Conservation (phyloP, 2,888 invertebrate genomes). For the Ormyrus rosae region DNA sequence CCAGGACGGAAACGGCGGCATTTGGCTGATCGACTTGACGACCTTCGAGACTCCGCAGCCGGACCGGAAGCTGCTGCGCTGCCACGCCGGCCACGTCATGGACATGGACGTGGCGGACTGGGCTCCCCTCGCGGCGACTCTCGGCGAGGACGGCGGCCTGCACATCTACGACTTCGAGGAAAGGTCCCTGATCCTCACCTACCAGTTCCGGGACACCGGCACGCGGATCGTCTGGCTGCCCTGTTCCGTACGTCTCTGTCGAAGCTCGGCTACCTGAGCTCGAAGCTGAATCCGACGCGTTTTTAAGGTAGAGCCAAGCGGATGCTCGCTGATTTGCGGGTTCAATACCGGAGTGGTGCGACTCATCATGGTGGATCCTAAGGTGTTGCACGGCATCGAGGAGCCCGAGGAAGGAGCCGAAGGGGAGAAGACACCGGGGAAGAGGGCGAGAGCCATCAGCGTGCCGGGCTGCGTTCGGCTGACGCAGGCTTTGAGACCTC, state of each 20-base stretch:
- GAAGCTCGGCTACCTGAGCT: not conserved
- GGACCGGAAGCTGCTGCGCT: slow-evolving; percentile 79
- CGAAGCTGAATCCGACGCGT: not conserved
- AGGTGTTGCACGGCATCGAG: slow-evolving; percentile 51
- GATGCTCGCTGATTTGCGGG: slow-evolving; percentile 82
- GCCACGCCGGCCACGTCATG: slow-evolving; percentile 86
- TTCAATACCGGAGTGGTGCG: slow-evolving; percentile 86
- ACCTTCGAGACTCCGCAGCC: slow-evolving; percentile 74
- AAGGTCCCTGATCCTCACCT: slow-evolving; percentile 79
- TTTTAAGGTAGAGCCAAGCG: slow-evolving; percentile 72
- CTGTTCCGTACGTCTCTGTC: slow-evolving; percentile 76
- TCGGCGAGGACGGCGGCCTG: slow-evolving; percentile 85
- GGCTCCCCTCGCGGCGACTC: slow-evolving; percentile 83
- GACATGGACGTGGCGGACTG: slow-evolving; percentile 84
- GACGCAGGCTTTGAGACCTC: slow-evolving; percentile 79
- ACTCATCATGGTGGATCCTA: slow-evolving; percentile 67
- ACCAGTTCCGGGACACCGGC: slow-evolving; percentile 80
- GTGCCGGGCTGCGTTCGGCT: slow-evolving; percentile 58
- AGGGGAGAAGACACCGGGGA: slow-evolving; percentile 52
- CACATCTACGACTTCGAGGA: slow-evolving; percentile 84
- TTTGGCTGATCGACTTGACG: slow-evolving; percentile 85
- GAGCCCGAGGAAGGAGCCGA: slow-evolving; percentile 39
- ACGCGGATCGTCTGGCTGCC: slow-evolving; percentile 83
- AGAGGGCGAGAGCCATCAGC: too few relatives aligned
- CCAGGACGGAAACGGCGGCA: slow-evolving; percentile 90